Base-by-base conservation (phyloP, 1,140 invertebrate species). In the Dicyema japonicum region DNA sequence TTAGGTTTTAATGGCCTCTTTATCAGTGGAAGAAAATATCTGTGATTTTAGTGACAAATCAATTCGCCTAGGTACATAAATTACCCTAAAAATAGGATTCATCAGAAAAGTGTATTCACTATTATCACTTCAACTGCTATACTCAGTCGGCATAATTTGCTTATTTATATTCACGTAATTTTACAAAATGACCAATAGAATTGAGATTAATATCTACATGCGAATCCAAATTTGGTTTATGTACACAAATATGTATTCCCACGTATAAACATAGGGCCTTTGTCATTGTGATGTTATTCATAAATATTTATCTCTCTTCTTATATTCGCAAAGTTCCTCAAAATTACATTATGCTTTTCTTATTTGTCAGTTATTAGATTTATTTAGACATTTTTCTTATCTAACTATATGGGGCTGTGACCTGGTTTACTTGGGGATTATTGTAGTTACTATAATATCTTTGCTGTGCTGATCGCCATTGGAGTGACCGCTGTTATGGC, bases 241-340 rank as follows among this genome's bases (percentile, higher is more conserved):
- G n/a, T n/a, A n/a, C n/a, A n/a, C n/a, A n/a, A n/a, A n/a, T n/a
- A 14, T 13, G n/a, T n/a, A n/a, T n/a, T n/a, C n/a, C n/a, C n/a
- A n/a, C n/a, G n/a, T n/a, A n/a, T n/a, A n/a, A n/a, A 35, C 38
- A 13, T 29, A 46, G 43, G 27, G 39, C 34, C 5, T 6, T 38
- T 11, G 40, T 67, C 26, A 44, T 88, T 22, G 64, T 74, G 1
- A 57, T 65, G 8, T 47, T 85, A 30, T 63, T 88, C 24, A 58
- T 60, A n/a, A 63, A 90, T 61, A 64, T 69, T 4, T 90, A 78
- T 43, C 88, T 72, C 50, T 61, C 61, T 19, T 61, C 59, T 39
- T 63, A 85, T 0, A 58, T 76, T 22, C 61, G 76, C 15, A 64
- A 63, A 38, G 60, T 66, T 21, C 80, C 78, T 0, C 64, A 63